A percentile compares a stretch with the other conserved stretches of the same genome.
phyloP scores from a whole-genome alignment of 2,113 vertebrate genomes.

The Micronycteris hirsuta region DNA sequence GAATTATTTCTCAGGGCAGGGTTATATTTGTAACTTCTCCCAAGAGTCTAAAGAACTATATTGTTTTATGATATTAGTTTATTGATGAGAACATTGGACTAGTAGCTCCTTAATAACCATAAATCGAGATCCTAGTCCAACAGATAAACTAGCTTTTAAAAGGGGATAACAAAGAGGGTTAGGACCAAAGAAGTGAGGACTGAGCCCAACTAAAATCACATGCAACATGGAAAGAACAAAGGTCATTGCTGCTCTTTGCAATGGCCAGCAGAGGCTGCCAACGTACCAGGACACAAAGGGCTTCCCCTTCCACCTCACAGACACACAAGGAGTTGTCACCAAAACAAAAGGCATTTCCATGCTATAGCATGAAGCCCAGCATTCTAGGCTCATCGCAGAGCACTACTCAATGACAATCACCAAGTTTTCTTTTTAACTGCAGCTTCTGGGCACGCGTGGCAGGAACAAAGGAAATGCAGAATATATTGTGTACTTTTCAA shows the following conservation, averaged over 20 bases:
- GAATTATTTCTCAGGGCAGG: slow-evolving; percentile 7
- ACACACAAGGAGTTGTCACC: not conserved
- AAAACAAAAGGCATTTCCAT: not conserved
- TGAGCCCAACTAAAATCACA: not conserved
- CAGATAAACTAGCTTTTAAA: not conserved
- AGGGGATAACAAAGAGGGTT: not conserved
- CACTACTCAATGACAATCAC: not conserved
- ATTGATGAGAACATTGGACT: not conserved
- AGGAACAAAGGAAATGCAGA: not conserved
- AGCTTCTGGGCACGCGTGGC: not conserved
- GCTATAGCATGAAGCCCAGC: not conserved
- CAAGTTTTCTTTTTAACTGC: not conserved
- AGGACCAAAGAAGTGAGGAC: not conserved
- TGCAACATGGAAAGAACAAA: not conserved
- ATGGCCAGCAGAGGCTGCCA: slow-evolving; percentile 57
- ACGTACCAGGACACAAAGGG: not conserved
- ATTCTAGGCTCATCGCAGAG: not conserved
- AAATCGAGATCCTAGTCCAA: not conserved
- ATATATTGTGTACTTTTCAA: slow-evolving; percentile 17
- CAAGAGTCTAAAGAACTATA: not conserved
- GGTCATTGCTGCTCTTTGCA: slow-evolving; percentile 7
- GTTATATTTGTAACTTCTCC: slow-evolving; percentile 4
- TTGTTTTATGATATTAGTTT: not conserved
- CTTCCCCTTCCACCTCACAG: not conserved
- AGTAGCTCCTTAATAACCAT: not conserved